These are phyloP conservation scores for Cheiracanthium punctorium DNA, from an alignment of 2,888 invertebrate genomes.

Conservation along the genomic window DNA sequence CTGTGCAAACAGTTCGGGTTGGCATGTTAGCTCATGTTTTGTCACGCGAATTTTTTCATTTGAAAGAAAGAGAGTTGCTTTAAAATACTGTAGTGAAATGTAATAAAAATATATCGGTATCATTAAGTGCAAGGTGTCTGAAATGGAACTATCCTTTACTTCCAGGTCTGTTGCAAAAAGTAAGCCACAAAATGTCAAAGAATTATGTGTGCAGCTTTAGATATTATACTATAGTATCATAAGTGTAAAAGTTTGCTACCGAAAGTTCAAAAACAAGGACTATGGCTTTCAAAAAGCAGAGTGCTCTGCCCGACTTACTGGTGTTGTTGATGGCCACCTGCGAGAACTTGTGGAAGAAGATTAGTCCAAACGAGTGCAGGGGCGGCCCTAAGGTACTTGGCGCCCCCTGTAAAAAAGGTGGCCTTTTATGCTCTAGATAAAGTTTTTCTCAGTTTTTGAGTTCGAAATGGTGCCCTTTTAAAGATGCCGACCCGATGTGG, in stretches of 20 bases:
- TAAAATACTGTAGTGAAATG: not conserved
- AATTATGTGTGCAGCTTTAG: not conserved
- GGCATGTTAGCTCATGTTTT: not conserved
- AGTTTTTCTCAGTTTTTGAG: too few relatives aligned
- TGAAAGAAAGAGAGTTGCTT: not conserved
- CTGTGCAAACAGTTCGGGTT: not conserved
- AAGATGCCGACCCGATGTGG: too few relatives aligned
- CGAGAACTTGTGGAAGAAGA: too few relatives aligned
- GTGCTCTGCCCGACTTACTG: too few relatives aligned
- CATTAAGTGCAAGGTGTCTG: not conserved
- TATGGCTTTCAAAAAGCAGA: too few relatives aligned
- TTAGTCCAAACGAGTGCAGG: too few relatives aligned
- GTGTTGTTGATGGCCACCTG: too few relatives aligned
- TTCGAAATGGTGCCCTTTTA: too few relatives aligned
- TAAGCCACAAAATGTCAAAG: not conserved
- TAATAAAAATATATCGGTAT: not conserved
- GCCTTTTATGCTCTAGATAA: too few relatives aligned
- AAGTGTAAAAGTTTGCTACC: not conserved
- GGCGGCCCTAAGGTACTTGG: too few relatives aligned
- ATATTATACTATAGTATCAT: conserved; percentile 2
- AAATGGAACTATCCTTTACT: not conserved
- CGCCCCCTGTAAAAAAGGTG: too few relatives aligned
- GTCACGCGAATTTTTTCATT: not conserved
- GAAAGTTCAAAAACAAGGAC: too few relatives aligned
- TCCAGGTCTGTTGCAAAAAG: not conserved